Evolutionary conservation across 92 coral and sea anemone genomes (phyloP), one percentile per base, ranked within the genome.

Genomic region (Parazoanthus darwini): DNA sequence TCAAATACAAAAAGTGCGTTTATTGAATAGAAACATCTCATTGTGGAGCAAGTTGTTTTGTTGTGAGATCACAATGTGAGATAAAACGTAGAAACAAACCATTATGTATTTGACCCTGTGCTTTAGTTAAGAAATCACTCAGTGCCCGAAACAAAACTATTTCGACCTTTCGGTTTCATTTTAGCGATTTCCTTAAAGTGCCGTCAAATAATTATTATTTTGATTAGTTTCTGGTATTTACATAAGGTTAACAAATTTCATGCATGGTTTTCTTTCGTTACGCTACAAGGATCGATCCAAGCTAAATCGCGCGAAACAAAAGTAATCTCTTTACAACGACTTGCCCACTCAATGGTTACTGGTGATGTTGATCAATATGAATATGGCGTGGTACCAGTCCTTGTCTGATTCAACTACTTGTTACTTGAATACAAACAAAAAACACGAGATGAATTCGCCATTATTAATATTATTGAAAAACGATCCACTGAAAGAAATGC

Each of bases 241-340:
- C 91, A 81, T 68, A 89, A 89, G 89, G 89, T 88, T 88, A 91
- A 90, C 93, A 91, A 89, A 89, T 91, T 91, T 91, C 91, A 91
- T 89, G 87, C 46, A 80, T 89, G 91, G 78, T 56, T 91, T 91
- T 91, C 79, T 80, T 85, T 80, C 79, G 80, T 84, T 84, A 88
- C 67, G 75, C 89, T 79, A 71, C 79, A 78, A 72, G 77, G 89
- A 75, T 79, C 89, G 89, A 75, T 79, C 89, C 74, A 83, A 65
- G 72, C 89, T 89, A 88, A 91, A 88, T 79, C 54, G 46, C 63
- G 37, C 25, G 77, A 91, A 91, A 91, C 93, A 91, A 91, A 84
- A 89, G 93, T 91, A 89, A 91, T 91, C 87, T 16, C 70, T 85
- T 91, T 48, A 85, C 86, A 74, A 54, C 56, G 33, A 81, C 88